A percentile compares a stretch with the other conserved stretches of the same genome.
Evolutionary conservation across 37 sponge, comb jelly and placozoan genomes (phyloP).

Genomic region (Aphrocallistes beatrix): DNA sequence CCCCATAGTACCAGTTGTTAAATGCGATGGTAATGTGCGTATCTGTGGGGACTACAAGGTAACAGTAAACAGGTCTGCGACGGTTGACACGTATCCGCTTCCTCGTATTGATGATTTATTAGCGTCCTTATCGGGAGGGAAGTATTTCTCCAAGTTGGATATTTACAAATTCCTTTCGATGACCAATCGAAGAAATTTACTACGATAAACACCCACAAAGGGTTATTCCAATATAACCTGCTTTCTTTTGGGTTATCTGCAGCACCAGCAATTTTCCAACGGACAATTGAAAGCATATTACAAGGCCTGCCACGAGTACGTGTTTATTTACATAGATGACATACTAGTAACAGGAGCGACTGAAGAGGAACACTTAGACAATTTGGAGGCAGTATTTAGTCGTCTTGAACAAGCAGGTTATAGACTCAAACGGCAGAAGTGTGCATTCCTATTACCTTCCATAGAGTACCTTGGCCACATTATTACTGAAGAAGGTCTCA

Average conservation of each 20-base stretch:
- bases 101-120: conserved; percentile 24
- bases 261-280: conserved; percentile 25
- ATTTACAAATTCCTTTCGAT: conserved; percentile 23
- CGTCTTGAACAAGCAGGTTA: not conserved
- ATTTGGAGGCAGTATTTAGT: not conserved
- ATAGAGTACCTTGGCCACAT: conserved; percentile 29
- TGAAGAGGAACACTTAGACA: conserved; percentile 20
- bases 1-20: not conserved
- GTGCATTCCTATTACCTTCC: not conserved
- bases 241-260: conserved; percentile 29
- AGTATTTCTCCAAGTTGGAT: conserved; percentile 21
- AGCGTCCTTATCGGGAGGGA: conserved; percentile 23
- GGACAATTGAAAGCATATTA: conserved; percentile 15
- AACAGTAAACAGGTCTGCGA: conserved; percentile 2
- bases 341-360: conserved; percentile 15
- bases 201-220: conserved; percentile 24
- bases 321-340: conserved; percentile 19
- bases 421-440: conserved; percentile 5
- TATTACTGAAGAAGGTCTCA: conserved; percentile 25
- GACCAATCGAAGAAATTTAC: conserved; percentile 12
- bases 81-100: conserved; percentile 23
- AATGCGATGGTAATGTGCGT: not conserved
- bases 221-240: not conserved
- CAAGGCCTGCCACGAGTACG: not conserved
- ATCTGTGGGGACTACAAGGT: not conserved